A percentile compares a stretch with the other conserved stretches of the same genome.
Conservation (phyloP, 2,888 invertebrate species). For the Cyrtodaria siliqua region DNA sequence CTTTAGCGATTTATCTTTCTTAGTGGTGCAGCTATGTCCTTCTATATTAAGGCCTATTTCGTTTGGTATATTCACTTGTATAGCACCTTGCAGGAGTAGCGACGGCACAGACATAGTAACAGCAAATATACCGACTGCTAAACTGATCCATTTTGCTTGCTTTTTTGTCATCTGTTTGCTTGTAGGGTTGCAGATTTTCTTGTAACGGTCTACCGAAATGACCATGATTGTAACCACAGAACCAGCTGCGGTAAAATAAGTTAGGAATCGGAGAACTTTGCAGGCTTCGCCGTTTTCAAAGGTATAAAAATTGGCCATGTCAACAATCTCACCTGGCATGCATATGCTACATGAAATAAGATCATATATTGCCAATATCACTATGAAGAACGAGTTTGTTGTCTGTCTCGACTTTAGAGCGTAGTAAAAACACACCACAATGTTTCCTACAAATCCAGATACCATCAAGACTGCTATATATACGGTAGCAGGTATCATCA, state of each 20-base stretch:
- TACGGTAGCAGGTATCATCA: conserved; percentile 69
- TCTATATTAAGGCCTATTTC: conserved; percentile 31
- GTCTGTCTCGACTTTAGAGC: conserved; percentile 68
- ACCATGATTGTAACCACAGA: conserved; percentile 70
- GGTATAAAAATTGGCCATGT: conserved; percentile 68
- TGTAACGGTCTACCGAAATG: conserved; percentile 73
- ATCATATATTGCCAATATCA: conserved; percentile 71
- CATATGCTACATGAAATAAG: conserved; percentile 67
- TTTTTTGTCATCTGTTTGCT: conserved; percentile 64
- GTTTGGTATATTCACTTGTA: conserved; percentile 59
- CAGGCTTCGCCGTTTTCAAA: conserved; percentile 69
- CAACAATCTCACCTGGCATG: conserved; percentile 75
- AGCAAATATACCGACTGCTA: conserved; percentile 32
- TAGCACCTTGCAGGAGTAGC: conserved; percentile 66
- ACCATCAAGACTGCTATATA: conserved; percentile 68
- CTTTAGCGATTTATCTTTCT: conserved; percentile 56
- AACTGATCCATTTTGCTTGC: conserved; percentile 55
- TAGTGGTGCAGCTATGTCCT: conserved; percentile 73
- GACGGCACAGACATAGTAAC: conserved; percentile 67
- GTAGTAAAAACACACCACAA: conserved; percentile 70
- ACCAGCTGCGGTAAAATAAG: conserved; percentile 65
- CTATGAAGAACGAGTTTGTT: conserved; percentile 70
- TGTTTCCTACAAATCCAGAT: conserved; percentile 72
- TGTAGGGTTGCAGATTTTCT: conserved; percentile 73
- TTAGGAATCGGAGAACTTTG: conserved; percentile 69